Base-by-base conservation (phyloP, 2,888 invertebrate species). In the Ormyrus labotus region DNA sequence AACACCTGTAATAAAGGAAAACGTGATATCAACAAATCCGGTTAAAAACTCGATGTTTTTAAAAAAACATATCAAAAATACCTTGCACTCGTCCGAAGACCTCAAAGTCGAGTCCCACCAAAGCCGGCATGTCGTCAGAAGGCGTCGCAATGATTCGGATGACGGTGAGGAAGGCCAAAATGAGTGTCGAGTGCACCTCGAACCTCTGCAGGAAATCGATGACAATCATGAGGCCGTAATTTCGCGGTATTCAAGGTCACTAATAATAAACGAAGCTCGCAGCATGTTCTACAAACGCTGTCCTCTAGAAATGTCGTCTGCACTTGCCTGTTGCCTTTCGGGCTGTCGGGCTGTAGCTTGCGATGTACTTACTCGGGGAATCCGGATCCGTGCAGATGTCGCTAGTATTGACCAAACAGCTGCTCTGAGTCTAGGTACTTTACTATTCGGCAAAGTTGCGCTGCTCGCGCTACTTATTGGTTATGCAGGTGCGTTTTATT, bases 31-130 rank as follows among this genome's bases (percentile, higher is more conserved):
- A 55, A 70, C 47, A 69, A 74, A 61, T 47, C 10, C 65, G 58
- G 13, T 47, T 13, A 34, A 63, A 11, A 57, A 47, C 9, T 57
- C 47, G 34, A 7, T 11, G 6, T 61, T 57, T 34, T 47, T 50
- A 11, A 61, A 61, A 71, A 34, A 4, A 34, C 0, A 9, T 34
- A n/a, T 2, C 0, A 34, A 19, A 72, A 53, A 57, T 83, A 90
- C 90, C 90, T 87, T 91, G 91, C 47, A 91, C 91, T 83, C 83
- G 86, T 55, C 91, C 91, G 80, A 85, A 90, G 6, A 91, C 89
- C 78, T 91, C 91, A 82, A 91, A 91, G 80, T 91, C 90, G n/a
- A 91, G 78, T 7, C 86, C 87, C 58, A 90, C 67, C n/a, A 87
- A 81, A 69, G 83, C 84, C 19, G 87, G 81, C 88, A 87, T 88